Base-by-base conservation (phyloP, 2,888 invertebrate genomes). In the Perdita meconis region DNA sequence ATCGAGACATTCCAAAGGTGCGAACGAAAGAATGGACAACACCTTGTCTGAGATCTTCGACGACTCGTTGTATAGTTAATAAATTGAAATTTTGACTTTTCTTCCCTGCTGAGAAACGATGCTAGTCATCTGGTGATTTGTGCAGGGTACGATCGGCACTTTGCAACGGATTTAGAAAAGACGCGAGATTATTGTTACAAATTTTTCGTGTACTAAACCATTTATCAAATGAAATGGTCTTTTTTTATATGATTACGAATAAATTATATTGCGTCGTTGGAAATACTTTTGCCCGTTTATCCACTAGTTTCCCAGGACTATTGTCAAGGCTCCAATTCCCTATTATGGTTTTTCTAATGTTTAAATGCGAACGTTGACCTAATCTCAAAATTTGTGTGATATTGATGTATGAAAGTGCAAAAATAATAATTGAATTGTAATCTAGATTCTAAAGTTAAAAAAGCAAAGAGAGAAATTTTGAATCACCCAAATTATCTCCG, bases 221-320 rank as follows among this genome's bases (percentile, higher is more conserved):
- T 90, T 90, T 87, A 83, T 78, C 50, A 80, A 81, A 79, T 83
- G 88, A 83, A 87, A 87, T 88, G 87, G 87, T 85, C 60, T 82
- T 88, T 88, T 90, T 90, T 90, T 89, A 90, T 89, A 88, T 90
- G 88, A 90, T 90, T 90, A 88, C 84, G 80, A 90, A 90, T 90
- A 90, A 90, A 89, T 90, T 90, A 90, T 90, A 90, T 90, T 89
- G 89, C 83, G 90, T 90, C 90, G 90, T 90, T 90, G 86, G 89
- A 88, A 69, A 61, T 19, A 2, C 40, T 30, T 80, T 65, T 26
- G 53, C 64, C 55, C 24, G 63, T 82, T 59, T 59, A 24, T 42
- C 8, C 16, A 16, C 26, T 19, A 12, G 12, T 57, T 40, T 19
- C 38, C 24, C 2, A 56, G 6, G n/a, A n/a, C n/a, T n/a, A n/a